Evolutionary conservation across 2,113 vertebrate species (phyloP), one percentile per base, ranked within the genome.

Genomic region (Stomatorhinus ivindoensis): DNA sequence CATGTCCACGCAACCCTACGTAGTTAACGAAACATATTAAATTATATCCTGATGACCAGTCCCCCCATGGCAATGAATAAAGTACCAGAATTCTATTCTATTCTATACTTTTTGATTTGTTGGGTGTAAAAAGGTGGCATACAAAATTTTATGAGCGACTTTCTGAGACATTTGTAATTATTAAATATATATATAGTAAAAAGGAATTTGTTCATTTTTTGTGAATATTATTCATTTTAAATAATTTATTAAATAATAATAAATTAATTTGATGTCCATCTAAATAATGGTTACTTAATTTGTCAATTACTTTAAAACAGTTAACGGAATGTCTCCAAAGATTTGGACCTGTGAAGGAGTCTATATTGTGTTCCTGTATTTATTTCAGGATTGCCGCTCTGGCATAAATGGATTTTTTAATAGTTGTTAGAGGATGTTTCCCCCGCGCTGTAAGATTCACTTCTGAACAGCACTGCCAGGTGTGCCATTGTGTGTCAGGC

Each of bases 391-490:
- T 80, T 69, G n/a, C 10, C 9, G 61, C 9, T 31, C 27, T 69
- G 61, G n/a, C n/a, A 69, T 69, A 3, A 31, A 69, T 31, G 27
- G 27, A 31, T 69, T 69, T 69, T 27, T 69, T 13, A 53, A 69
- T 69, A 4, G 31, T 69, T 31, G 94, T 90, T 92, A 94, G 93
- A 94, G 93, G 95, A 94, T 93, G 93, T 94, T 95, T 94, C 92
- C 94, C 95, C 94, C 95, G 95, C 94, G 94, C 92, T 92, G 95
- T 94, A 94, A 93, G 92, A 84, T 92, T 51, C 91, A 89, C 91
- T 91, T 93, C 95, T 95, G 95, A 96, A 96, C 95, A 92, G 91
- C 93, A 92, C 93, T 94, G 94, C 95, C 95, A 96, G 96, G 95
- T 96, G 95, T 95, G 95, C 94, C 94, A 96, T 96, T 96, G 95